Evolutionary conservation across 2,797 vertebrate genomes (phyloP).

Genomic region (Chloroceryle amazona): DNA sequence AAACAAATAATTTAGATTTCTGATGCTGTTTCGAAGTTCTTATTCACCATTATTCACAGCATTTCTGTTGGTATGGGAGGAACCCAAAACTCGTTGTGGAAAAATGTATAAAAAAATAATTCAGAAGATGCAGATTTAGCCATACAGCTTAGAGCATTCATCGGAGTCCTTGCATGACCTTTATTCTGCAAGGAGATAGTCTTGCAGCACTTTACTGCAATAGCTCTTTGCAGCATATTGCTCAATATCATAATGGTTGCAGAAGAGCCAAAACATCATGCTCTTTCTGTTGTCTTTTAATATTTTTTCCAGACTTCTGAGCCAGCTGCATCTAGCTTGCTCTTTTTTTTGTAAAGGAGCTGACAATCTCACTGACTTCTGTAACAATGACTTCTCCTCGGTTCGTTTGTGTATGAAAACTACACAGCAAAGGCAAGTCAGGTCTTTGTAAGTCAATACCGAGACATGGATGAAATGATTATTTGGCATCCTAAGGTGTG

Average conservation of each 20-base stretch:
- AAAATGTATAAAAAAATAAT: not conserved
- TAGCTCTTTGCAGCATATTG: constrained; percentile 5
- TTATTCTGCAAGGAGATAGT: constrained; percentile 28
- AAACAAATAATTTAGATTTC: not conserved
- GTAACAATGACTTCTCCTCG: constrained; percentile 74
- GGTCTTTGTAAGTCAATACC: constrained; percentile 85
- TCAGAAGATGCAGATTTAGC: not conserved
- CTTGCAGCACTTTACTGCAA: constrained; percentile 24
- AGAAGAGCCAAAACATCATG: constrained; percentile 27
- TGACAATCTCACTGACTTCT: constrained; percentile 6
- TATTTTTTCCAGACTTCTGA: constrained; percentile 47
- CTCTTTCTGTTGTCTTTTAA: constrained; percentile 28
- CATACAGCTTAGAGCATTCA: not conserved
- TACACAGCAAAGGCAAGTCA: constrained; percentile 68
- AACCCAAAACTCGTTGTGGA: not conserved
- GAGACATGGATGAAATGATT: constrained; percentile 66
- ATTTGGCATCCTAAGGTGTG: constrained; percentile 75
- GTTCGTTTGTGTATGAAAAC: constrained; percentile 80
- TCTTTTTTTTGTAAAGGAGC: not conserved
- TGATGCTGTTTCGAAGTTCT: not conserved
- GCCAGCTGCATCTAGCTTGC: not conserved
- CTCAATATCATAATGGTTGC: constrained; percentile 31
- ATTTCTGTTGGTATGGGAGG: not conserved
- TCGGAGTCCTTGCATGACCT: not conserved
- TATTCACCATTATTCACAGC: not conserved